phyloP scores from a whole-genome alignment of 2,797 vertebrate genomes.

The Eupleurogrammus muticus region DNA sequence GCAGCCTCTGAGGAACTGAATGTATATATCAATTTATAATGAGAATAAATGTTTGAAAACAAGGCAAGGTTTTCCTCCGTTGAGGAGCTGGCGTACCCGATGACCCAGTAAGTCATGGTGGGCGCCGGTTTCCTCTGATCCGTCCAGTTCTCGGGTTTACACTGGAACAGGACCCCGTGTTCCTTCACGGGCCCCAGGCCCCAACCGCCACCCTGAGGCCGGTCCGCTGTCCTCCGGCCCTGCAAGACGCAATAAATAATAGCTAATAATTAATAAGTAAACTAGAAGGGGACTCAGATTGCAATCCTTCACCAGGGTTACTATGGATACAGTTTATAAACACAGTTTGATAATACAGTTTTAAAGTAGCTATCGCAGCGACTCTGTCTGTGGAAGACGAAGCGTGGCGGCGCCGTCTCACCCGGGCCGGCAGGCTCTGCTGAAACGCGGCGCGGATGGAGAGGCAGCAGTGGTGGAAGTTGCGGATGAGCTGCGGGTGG shows the following conservation, averaged over 20 bases:
- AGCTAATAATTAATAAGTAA: too few relatives aligned
- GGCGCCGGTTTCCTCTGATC: slow-evolving; percentile 93
- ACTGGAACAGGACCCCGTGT: slow-evolving; percentile 95
- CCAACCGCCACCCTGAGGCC: slow-evolving; percentile 59
- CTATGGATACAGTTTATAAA: too few relatives aligned
- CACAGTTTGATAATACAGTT: too few relatives aligned
- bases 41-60: too few relatives aligned
- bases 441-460: slow-evolving; percentile 93
- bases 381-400: too few relatives aligned
- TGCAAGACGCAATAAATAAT: slow-evolving; percentile 49
- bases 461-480: slow-evolving; percentile 97
- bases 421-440: slow-evolving; percentile 86
- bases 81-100: slow-evolving; percentile 86
- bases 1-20: too few relatives aligned
- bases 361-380: too few relatives aligned
- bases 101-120: slow-evolving; percentile 96
- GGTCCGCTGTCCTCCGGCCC: slow-evolving; percentile 72
- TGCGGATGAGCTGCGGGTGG: slow-evolving; percentile 92
- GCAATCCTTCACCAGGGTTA: too few relatives aligned
- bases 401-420: too few relatives aligned
- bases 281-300: too few relatives aligned
- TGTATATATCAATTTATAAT: too few relatives aligned
- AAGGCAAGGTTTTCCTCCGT: too few relatives aligned
- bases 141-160: slow-evolving; percentile 92
- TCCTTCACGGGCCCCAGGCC: slow-evolving; percentile 89